These are phyloP conservation scores for Chloropsis cyanopogon DNA, from an alignment of 2,113 vertebrate species.

Conservation along the genomic window DNA sequence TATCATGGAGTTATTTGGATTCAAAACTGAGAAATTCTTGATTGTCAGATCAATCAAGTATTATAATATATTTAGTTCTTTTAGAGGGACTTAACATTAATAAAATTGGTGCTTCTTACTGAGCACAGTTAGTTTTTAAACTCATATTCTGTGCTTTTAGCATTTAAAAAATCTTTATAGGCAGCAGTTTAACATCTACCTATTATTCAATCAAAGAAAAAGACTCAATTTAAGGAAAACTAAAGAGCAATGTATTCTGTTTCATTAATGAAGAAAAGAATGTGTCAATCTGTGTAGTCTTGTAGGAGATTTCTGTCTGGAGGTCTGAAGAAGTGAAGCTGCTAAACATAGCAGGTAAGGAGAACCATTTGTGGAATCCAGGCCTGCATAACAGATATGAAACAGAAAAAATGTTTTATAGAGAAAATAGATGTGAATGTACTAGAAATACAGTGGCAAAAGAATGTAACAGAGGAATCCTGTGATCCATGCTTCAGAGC, in stretches of 20 bases:
- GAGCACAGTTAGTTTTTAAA: not conserved
- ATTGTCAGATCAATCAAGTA: not conserved
- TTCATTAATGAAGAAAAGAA: not conserved
- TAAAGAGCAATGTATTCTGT: rapidly evolving
- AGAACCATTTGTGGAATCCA: rapidly evolving
- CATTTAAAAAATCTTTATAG: not conserved
- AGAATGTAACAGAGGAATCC: not conserved
- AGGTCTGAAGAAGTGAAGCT: not conserved
- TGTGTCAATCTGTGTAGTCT: not conserved
- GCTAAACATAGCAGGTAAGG: not conserved
- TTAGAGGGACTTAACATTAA: not conserved
- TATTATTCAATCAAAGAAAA: not conserved
- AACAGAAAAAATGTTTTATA: not conserved
- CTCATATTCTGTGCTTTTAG: not conserved
- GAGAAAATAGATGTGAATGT: not conserved
- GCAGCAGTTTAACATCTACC: not conserved
- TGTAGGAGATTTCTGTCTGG: not conserved
- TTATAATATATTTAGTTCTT: not conserved
- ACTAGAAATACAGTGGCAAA: not conserved
- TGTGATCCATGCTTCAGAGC: not conserved
- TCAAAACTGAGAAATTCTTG: not conserved
- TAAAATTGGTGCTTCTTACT: not conserved
- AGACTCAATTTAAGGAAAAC: not conserved
- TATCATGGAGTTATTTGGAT: not conserved
- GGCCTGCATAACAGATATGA: not conserved